Percentiles rank a stretch among this genome's conserved stretches.
These are phyloP conservation scores for Daubentonia madagascariensis DNA, from an alignment of 2,113 vertebrate species.

Conservation along the genomic window DNA sequence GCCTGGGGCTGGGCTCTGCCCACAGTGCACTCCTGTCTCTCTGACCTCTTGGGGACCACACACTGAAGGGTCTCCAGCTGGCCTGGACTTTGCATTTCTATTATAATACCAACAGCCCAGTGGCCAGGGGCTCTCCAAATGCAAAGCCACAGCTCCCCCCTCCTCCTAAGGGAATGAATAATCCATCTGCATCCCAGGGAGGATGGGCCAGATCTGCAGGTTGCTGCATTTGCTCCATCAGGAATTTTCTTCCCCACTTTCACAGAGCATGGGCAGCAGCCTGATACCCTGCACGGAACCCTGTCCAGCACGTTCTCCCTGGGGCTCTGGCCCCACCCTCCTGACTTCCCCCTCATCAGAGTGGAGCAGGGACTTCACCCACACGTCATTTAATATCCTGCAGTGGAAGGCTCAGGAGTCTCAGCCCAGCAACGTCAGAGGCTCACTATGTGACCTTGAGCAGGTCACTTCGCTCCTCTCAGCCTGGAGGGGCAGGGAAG, in stretches of 20 bases:
- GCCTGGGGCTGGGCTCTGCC: background rate
- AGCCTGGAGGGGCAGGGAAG: background rate
- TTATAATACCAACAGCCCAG: background rate
- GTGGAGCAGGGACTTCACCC: background rate
- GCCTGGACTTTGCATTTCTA: background rate
- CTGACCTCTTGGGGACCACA: background rate
- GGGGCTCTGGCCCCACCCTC: background rate
- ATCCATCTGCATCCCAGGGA: background rate
- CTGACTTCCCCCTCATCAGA: background rate
- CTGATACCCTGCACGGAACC: background rate
- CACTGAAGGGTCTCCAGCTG: rapidly evolving
- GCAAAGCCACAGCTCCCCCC: background rate
- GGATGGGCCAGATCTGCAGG: background rate
- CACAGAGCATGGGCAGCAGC: background rate
- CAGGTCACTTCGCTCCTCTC: background rate
- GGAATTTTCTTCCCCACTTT: background rate
- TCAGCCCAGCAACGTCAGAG: background rate
- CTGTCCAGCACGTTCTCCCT: background rate
- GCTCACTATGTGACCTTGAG: background rate
- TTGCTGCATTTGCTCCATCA: background rate
- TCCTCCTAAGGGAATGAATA: background rate
- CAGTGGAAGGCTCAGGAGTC: background rate
- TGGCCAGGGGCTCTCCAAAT: background rate
- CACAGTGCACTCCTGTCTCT: background rate
- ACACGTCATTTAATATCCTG: background rate